phyloP scores from a whole-genome alignment of 2,888 invertebrate genomes.

The Cephus pygmeus region DNA sequence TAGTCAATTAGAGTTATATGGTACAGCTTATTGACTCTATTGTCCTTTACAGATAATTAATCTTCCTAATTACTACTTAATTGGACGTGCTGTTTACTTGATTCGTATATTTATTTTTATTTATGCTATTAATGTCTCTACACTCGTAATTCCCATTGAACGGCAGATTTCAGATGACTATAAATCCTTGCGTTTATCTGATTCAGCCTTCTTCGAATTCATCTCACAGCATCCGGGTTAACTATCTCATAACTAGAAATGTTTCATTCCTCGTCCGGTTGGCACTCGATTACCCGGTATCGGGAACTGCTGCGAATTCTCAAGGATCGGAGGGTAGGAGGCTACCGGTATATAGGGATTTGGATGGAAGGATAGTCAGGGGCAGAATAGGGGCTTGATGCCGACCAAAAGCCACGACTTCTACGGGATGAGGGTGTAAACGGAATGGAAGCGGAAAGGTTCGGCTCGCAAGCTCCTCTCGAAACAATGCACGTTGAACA shows the following conservation, averaged over 20 bases:
- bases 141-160: neutral
- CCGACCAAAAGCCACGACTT: neutral
- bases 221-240: neutral
- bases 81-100: neutral
- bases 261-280: neutral
- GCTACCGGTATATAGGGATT: neutral
- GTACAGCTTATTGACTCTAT: neutral
- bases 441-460: constrained; percentile 1
- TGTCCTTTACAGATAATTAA: neutral
- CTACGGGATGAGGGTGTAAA: constrained; percentile 5
- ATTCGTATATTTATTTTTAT: neutral
- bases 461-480: constrained; percentile 1
- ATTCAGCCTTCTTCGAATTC: neutral
- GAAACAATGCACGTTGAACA: constrained; percentile 31
- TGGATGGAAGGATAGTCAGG: neutral
- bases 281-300: neutral
- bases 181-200: neutral
- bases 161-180: neutral
- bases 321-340: neutral
- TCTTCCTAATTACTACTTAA: neutral
- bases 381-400: neutral
- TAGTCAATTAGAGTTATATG: neutral
- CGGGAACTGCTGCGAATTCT: neutral
- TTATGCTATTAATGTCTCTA: neutral
- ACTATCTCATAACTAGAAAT: neutral